Conservation (phyloP, 2,888 invertebrate genomes). For the Eledona agricola region DNA sequence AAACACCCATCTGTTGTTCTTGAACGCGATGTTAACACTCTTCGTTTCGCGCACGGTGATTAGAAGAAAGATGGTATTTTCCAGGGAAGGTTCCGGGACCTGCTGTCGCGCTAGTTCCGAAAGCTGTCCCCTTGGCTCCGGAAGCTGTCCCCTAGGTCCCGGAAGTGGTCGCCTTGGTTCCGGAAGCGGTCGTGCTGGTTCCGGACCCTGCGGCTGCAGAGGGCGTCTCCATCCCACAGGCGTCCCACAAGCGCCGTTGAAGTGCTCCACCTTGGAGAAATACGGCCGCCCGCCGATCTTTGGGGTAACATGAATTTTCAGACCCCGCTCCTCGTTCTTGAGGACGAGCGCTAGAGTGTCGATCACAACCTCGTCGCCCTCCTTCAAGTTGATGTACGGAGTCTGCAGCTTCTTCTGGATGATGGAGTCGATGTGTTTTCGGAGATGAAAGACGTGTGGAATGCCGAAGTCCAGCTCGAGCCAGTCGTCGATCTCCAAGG, state of each 20-base stretch:
- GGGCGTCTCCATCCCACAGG: no score
- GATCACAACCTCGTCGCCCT: slow-evolving; percentile 37
- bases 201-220: neutral
- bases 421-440: slow-evolving; percentile 44
- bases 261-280: no score
- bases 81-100: neutral
- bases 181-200: neutral
- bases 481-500: slow-evolving; percentile 54
- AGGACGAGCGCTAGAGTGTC: slow-evolving; percentile 73
- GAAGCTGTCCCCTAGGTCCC: no score
- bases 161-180: neutral
- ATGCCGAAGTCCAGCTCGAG: slow-evolving; percentile 50
- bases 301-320: no score
- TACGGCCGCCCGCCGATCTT: no score
- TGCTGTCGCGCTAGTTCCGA: no score
- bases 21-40: slow-evolving; percentile 67
- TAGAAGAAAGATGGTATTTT: slow-evolving; percentile 66
- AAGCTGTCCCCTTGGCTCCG: no score
- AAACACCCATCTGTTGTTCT: slow-evolving; percentile 68
- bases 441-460: slow-evolving; percentile 43
- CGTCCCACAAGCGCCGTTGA: no score
- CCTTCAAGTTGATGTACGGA: slow-evolving; percentile 67
- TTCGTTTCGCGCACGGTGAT: slow-evolving; percentile 69
- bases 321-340: slow-evolving; percentile 72
- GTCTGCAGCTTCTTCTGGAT: slow-evolving; percentile 66